Base-by-base conservation (phyloP, 2,888 invertebrate genomes). In the Melanargia galathea region DNA sequence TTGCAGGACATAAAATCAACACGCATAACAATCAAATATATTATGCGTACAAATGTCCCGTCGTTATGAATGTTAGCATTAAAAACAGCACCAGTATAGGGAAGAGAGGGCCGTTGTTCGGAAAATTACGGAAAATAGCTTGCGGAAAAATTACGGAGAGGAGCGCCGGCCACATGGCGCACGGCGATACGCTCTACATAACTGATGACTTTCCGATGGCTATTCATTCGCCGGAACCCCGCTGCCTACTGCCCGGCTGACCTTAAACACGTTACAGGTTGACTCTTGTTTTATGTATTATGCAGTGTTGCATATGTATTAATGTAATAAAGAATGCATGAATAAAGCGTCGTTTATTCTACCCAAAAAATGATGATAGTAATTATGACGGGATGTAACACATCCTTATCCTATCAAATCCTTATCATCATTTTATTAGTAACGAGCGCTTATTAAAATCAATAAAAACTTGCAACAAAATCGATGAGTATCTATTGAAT, bases 191-290 rank as follows among this genome's bases (percentile, higher is more conserved):
- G 85, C 81, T 86, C 85, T 86, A 86, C 87, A 88, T 90, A 88
- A 89, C 90, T 90, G 89, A 91, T 91, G 90, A 87, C 86, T 90
- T 90, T 90, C 84, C 89, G 83, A 91, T 91, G 87, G 89, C 83
- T 82, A 87, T 89, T 87, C 87, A 86, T 88, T 84, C 83, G 82
- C 80, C 82, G 81, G 79, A 82, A 77, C 75, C 75, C 35, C 58
- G 59, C 62, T 61, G 59, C 46, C 58, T 59, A 40, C 64, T 63
- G 60, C 52, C 68, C 65, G 49, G 43, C 48, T 51, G 57, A 63
- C 66, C 68, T 69, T 65, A 67, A 62, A 63, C 63, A 62, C 57
- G 67, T 57, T 68, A 71, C 64, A 67, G 74, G n/a, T 35, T n/a
- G 16, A 35, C 33, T 55, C 38, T 33, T 35, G 20, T 46, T 52